Evolutionary conservation across 2,797 vertebrate species (phyloP), one percentile per base, ranked within the genome.

Genomic region (Microchirus variegatus): DNA sequence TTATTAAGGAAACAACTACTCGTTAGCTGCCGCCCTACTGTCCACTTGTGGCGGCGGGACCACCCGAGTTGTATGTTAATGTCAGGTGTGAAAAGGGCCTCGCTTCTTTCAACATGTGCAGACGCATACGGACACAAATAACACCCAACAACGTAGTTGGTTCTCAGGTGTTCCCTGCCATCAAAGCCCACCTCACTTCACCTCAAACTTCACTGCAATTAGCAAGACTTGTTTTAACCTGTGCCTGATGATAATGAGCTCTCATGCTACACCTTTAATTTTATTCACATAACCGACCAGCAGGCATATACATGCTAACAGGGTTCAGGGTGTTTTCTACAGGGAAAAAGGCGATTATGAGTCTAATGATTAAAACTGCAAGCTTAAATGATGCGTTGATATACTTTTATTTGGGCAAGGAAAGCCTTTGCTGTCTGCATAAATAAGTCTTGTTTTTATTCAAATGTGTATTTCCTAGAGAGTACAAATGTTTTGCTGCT

Each of bases 191-290:
- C 37, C 63, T n/a, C 36, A 52, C 41, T 16, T 37, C 46, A 43
- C 50, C 45, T 67, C 17, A 56, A 49, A 43, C 50, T 48, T 67
- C 17, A 56, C 63, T 66, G 36, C 53, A 78, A 61, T 80, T 76
- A 76, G 40, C 44, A 0, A 43, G 65, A 63, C 78, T 18, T 63
- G 74, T 71, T 59, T 62, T 52, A 54, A 78, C 67, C 18, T 67
- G 49, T 58, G 44, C 36, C 31, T 49, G 46, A 61, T 49, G 46
- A 61, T 51, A 52, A 73, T 50, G 17, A 37, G 43, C 37, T 63
- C 11, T 57, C 36, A 16, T 46, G 37, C 59, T 51, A 36, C 49
- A 46, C 53, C 7, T 60, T 67, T 44, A 16, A 54, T 44, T 62
- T 60, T 61, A 53, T 43, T 45, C 45, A 55, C 53, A 63, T 3